Evolutionary conservation across 2,888 invertebrate species (phyloP), one percentile per base, ranked within the genome.

Genomic region (Abrostola triplasia): DNA sequence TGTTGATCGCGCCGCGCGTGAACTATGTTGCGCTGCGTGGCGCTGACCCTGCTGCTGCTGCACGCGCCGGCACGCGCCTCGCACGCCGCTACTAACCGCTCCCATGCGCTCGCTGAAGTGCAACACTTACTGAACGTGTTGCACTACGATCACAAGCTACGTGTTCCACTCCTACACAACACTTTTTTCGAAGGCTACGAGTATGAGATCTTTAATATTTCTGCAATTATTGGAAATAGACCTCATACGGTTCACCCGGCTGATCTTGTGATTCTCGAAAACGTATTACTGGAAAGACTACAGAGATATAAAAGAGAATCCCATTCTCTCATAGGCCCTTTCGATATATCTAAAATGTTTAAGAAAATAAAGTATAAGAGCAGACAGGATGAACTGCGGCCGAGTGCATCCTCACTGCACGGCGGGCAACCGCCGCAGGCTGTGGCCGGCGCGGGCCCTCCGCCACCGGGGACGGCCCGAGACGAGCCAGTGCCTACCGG

Each of bases 301-400:
- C 57, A 48, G 24, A 69, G 85, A 8, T 58, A 67, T 59, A 84
- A 79, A 49, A 80, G 89, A 10, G 86, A 85, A n/a, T 75, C 88
- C 0, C 88, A 88, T 59, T 83, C 91, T 0, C 86, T 92, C 35
- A 91, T 92, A 38, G 88, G 89, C 0, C 85, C 92, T 1, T 92
- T 90, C 66, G 92, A 93, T 58, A 85, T 93, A 58, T 88, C 91
- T 0, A 89, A 87, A 57, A 83, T 91, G 73, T 89, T 89, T 49
- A 88, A 86, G 59, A 89, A 85, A 73, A 89, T 80, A 41, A 86
- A 84, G 36, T 55, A 67, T 5, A 81, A 81, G 36, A 75, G 57
- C 44, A 84, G 79, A 61, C 59, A 59, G 0, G 73, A 58, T 0
- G 63, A 61, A 5, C 66, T 59, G 4, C 71, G 64, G 7, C 87